Percentiles rank a stretch among this genome's conserved stretches.
Evolutionary conservation across 2,888 invertebrate genomes (phyloP).

Genomic region (Lasioglossum pauxillum): DNA sequence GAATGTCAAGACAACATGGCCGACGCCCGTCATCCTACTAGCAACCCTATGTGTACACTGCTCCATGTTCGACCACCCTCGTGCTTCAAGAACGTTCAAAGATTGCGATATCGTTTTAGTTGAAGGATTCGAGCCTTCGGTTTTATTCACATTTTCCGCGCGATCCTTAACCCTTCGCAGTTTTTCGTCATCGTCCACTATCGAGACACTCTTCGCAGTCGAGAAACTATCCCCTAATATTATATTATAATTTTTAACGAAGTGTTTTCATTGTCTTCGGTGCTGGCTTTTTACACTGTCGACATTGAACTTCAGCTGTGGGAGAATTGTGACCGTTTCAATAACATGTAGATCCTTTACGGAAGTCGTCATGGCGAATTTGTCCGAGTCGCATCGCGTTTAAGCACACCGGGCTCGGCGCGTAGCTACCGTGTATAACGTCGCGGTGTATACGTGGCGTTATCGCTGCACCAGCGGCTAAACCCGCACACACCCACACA

Average conservation of each 20-base stretch:
- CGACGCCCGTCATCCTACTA: constrained; percentile 83
- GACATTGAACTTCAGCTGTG: not conserved
- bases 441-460: constrained; percentile 67
- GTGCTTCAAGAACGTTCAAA: constrained; percentile 75
- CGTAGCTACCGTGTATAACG: constrained; percentile 70
- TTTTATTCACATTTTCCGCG: constrained; percentile 24
- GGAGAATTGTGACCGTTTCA: constrained; percentile 36
- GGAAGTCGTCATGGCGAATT: constrained; percentile 66
- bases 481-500: constrained; percentile 56
- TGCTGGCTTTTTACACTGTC: too few relatives aligned
- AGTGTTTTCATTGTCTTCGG: too few relatives aligned
- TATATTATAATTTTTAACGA: not conserved
- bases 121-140: constrained; percentile 18
- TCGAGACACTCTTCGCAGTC: not conserved
- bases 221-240: not conserved
- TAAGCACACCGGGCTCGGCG: constrained; percentile 64
- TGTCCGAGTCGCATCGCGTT: constrained; percentile 61
- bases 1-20: constrained; percentile 85
- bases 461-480: constrained; percentile 71
- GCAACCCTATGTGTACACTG: constrained; percentile 80
- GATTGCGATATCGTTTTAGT: constrained; percentile 55
- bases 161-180: constrained; percentile 8
- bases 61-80: constrained; percentile 76
- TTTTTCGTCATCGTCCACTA: not conserved
- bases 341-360: constrained; percentile 46